Evolutionary conservation across 2,888 invertebrate genomes (phyloP), one percentile per base, ranked within the genome.

Genomic region (Iselma pallidipennis): DNA sequence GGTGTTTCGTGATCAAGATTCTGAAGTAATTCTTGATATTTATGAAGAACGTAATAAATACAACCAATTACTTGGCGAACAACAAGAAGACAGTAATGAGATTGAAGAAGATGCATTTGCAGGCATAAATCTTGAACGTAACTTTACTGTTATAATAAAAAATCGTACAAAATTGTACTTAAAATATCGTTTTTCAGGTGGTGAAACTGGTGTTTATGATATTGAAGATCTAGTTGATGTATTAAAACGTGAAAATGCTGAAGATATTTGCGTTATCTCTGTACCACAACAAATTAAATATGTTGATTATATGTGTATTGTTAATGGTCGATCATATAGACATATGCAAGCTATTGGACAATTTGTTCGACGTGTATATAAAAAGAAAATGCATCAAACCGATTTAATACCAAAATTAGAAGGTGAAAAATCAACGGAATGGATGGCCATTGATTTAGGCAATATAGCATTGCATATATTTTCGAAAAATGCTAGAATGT

Each of bases 361-460:
- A 69, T 92, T 92, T 81, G 87, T 94, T 0, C 84, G 90, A 61
- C 90, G 86, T 77, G 85, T 91, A 48, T 94, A 85, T 74, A 95
- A 95, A 82, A 85, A 86, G 55, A 94, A 94, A 78, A 85, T 86
- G 37, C 50, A 79, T 23, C 79, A 83, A 64, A 58, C 51, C 49
- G 95, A 96, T 78, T 68, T 78, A 19, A 82, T 92, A 72, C 92
- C 95, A 0, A 87, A 83, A 73, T 85, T 95, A 68, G 94, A 95
- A 83, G 95, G 95, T 23, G 85, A 87, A 77, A 82, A 85, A 54
- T 89, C 89, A 10, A 85, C 85, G 53, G 90, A 94, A 72, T 97
- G 96, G 96, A 86, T 94, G 81, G 95, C 95, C 19, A 75, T 97
- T 78, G 96, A 97, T 84, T 85, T 96, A 95, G 95, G 95, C 65